Evolutionary conservation across 1,140 invertebrate genomes (phyloP), one percentile per base, ranked within the genome.

Genomic region (Diplogasteroides magnus): DNA sequence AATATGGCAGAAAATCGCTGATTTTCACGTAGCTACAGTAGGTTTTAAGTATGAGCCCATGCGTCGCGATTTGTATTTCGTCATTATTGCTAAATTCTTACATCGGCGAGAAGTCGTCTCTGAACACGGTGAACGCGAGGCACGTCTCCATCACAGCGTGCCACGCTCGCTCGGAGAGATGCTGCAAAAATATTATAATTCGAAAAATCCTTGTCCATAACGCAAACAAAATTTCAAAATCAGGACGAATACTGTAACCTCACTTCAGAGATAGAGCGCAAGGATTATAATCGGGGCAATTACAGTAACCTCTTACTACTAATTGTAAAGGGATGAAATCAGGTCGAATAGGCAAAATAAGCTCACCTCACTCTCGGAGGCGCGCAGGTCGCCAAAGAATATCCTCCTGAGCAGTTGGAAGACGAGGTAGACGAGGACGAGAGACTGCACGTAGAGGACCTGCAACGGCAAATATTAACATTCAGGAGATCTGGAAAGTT

Each of bases 111-210:
- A 99, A 97, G 83, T 99, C 96, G 87, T 99, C 96, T 79, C 95
- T 88, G 84, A 99, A 99, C 1, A 99, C 94, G 64, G 97, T 98
- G 81, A 99, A 99, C 28, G 95, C 95, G 75, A 98, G 85, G 86
- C 95, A 98, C 1, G 96, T 98, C 86, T 98, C 96, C 14, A 96
- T 97, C 29, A 98, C 66, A 13, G 95, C 95, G 87, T 98, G 98
- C 95, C 97, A 99, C 3, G 94, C 93, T 75, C 94, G 88, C 83
- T 99, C 97, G 78, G 98, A 91, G 67, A 98, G 87, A 87, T 98
- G 95, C 92, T 95, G 71, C 68, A 75, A 76, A 37, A 25, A n/a
- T 11, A 61, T 66, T 23, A 6, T 25, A 13, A 66, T 23, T 23
- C 55, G 2, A n/a, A n/a, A n/a, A n/a, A n/a, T n/a, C n/a, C n/a